Base-by-base conservation (phyloP, 2,113 vertebrate genomes). In the Petaurus breviceps region DNA sequence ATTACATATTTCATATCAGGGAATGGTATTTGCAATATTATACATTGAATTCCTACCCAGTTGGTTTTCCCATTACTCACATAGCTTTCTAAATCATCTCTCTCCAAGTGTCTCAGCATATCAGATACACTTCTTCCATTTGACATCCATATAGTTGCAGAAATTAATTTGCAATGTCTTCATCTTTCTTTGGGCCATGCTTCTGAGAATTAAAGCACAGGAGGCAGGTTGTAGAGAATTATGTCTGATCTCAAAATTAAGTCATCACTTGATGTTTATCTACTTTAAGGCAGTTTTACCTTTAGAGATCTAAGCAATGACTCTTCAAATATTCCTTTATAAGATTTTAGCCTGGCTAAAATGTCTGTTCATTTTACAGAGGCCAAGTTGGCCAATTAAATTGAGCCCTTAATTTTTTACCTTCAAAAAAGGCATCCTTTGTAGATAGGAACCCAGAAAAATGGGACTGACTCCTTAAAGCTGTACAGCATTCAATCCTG, bases 181-280 rank as follows among this genome's bases (percentile, higher is more conserved):
- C 68, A 90, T 25, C 50, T 92, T 43, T 46, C 95, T 96, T 89
- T 61, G 96, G 16, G 50, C 52, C 95, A 37, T 91, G 77, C 19
- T 93, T 96, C 89, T 94, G 55, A 57, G 95, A 94, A 84, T 84
- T 68, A 84, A 37, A 54, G 37, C 37, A 14, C 51, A 47, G 47
- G n/a, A 23, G 19, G 51, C 8, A 50, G 10, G 91, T 91, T 95
- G 43, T 94, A 92, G 89, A 92, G 22, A 46, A 90, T 92, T 92
- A 31, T 96, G 25, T 94, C 92, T 53, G 92, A 90, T 96, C 94
- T 94, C 77, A 94, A 93, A 37, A 92, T 95, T 92, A 96, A 97
- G 89, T 91, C 43, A 61, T 94, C 89, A 93, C n/a, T 37, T 55
- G 26, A 89, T 52, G 57, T 26, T 77, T 52, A 89, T 77, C 94